Conservation (phyloP, 1,140 invertebrate species). For the Drosophila repletoides region DNA sequence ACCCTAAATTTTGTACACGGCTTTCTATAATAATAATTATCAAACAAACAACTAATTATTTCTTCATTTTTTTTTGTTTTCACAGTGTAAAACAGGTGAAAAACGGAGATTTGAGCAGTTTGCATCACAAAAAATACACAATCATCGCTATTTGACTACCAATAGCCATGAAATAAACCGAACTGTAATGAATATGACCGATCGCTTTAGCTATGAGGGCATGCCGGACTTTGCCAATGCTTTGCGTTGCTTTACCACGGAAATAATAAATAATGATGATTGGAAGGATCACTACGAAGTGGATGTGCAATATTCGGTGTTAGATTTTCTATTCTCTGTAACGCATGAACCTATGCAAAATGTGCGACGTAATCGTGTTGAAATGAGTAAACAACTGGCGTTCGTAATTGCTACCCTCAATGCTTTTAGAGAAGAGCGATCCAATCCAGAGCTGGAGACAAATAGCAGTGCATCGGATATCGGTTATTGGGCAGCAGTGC, state of each 20-base stretch:
- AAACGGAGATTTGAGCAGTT: conserved; percentile 27
- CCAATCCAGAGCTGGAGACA: neutral
- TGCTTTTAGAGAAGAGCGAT: too few species aligned
- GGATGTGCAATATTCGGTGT: conserved; percentile 60
- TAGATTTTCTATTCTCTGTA: conserved; percentile 65
- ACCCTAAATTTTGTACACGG: too few species aligned
- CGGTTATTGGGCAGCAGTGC: conserved; percentile 38
- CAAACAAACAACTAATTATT: too few species aligned
- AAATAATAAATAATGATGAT: conserved; percentile 42
- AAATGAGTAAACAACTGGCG: conserved; percentile 19
- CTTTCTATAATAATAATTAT: too few species aligned
- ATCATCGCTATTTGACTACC: conserved; percentile 42
- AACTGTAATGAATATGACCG: conserved; percentile 49
- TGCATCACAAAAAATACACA: conserved; percentile 44
- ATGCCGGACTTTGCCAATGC: conserved; percentile 41
- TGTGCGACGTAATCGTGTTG: conserved; percentile 35
- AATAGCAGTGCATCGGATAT: conserved; percentile 11
- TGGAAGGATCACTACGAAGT: conserved; percentile 40
- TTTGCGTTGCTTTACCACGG: conserved; percentile 35
- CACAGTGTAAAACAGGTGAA: conserved; percentile 19
- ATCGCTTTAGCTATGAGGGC: conserved; percentile 62
- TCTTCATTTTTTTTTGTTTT: neutral
- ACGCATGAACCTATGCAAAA: conserved; percentile 60
- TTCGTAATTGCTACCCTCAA: too few species aligned
- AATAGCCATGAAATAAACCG: conserved; percentile 55